Evolutionary conservation across 2,797 vertebrate species (phyloP).

Genomic region (Acrossocheilus fasciatus): DNA sequence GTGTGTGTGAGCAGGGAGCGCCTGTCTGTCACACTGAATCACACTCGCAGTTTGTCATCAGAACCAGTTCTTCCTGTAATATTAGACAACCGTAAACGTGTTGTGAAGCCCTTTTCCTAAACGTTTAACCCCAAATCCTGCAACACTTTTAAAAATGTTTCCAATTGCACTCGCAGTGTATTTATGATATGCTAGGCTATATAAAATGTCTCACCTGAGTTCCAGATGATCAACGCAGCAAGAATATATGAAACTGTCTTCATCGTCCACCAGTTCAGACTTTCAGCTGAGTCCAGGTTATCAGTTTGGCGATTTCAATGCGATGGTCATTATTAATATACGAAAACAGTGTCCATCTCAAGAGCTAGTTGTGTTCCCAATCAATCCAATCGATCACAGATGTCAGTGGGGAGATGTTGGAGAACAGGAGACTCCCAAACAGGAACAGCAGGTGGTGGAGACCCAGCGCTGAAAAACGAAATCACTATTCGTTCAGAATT

Average conservation of each 20-base stretch:
- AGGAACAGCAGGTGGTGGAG: background rate
- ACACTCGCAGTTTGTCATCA: constrained; percentile 63
- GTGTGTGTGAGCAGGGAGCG: constrained; percentile 27
- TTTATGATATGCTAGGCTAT: background rate
- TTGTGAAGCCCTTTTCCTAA: constrained; percentile 54
- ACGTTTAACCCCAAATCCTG: constrained; percentile 24
- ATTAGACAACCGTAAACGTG: constrained; percentile 62
- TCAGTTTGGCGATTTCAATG: constrained; percentile 24
- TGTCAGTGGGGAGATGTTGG: background rate
- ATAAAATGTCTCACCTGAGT: constrained; percentile 49
- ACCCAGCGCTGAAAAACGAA: background rate
- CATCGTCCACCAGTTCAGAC: constrained; percentile 51
- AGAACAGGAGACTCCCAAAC: constrained; percentile 14
- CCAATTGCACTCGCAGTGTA: background rate
- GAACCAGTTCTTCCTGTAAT: constrained; percentile 81
- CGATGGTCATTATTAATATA: constrained; percentile 21
- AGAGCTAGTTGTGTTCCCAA: background rate
- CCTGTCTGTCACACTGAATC: constrained; percentile 51
- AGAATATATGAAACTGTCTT: constrained; percentile 43
- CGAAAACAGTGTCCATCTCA: background rate
- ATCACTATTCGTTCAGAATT: background rate
- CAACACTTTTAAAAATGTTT: constrained; percentile 1
- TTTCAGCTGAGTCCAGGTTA: constrained; percentile 19
- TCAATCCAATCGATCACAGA: background rate
- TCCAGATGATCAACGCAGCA: constrained; percentile 50